Percentiles rank a stretch among this genome's conserved stretches.
These are phyloP conservation scores for Antigone vipio DNA, from an alignment of 2,113 vertebrate species.

Conservation along the genomic window DNA sequence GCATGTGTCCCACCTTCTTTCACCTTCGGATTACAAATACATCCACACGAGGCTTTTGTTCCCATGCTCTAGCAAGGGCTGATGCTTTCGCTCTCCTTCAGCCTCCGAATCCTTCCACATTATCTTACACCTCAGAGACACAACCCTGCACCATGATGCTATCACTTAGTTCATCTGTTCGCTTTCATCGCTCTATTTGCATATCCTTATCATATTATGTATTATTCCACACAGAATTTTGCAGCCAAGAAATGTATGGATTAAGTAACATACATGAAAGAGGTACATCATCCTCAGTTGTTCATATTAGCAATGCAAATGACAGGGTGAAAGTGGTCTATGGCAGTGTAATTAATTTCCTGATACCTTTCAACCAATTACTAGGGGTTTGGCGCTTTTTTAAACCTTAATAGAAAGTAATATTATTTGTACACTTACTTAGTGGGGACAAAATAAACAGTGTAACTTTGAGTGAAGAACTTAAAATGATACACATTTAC, in stretches of 20 bases:
- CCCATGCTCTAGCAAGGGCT: neutral
- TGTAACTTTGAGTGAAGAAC: neutral
- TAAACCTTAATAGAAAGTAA: neutral
- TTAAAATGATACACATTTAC: neutral
- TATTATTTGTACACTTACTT: neutral
- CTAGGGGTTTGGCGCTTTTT: neutral
- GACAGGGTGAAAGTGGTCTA: neutral
- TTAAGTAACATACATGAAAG: neutral
- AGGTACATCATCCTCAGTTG: neutral
- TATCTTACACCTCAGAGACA: neutral
- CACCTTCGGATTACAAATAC: fast-evolving
- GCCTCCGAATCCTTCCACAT: neutral
- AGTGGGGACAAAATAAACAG: neutral
- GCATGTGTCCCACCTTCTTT: neutral
- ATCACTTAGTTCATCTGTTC: neutral
- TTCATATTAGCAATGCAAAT: neutral
- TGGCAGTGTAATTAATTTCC: neutral
- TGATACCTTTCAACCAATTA: neutral
- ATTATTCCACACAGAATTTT: neutral
- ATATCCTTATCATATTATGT: neutral
- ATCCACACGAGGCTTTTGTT: fast-evolving
- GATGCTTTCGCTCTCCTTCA: neutral
- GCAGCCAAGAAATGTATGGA: neutral
- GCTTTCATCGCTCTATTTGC: neutral
- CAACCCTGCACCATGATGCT: neutral